Evolutionary conservation across 2,888 invertebrate genomes (phyloP), one percentile per base, ranked within the genome.

Genomic region (Troilus luridus): DNA sequence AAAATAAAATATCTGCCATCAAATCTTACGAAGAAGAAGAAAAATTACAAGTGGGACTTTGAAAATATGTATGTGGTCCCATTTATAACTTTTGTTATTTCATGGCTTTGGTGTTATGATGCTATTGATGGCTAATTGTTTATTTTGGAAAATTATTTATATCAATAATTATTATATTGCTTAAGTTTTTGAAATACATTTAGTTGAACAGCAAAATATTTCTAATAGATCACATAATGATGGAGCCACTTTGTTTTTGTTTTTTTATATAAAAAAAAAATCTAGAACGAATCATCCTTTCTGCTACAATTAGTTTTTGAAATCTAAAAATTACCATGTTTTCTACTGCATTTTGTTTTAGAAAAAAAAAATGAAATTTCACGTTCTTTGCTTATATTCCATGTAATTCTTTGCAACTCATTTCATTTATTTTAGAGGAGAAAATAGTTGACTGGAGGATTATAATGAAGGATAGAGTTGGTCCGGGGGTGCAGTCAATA

Each of bases 211-310:
- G 27, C 72, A 77, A 77, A 77, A 77, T 41, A 8, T 17, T 77
- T 77, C 72, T 77, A 77, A 41, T 27, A 77, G 72, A 77, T 77
- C 72, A 77, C 72, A 24, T 77, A 41, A 72, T 72, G 14, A 72
- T 17, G 7, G 14, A 6, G 8, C 64, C 12, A 3, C 24, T 67
- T 12, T 64, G 9, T 64, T 5, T 12, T 41, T 1, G 1, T 41
- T 41, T 41, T 41, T 41, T 41, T 12, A 24, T 14, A 14, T 24
- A n/a, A n/a, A 10, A n/a, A n/a, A 67, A 24, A 24, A 67, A 12
- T 24, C 9, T n/a, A n/a, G 24, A 67, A 67, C 6, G 2, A 24
- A 62, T 21, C 6, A 62, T 62, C 7, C 19, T 62, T 9, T 9
- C 9, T 62, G 19, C 21, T 62, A 62, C 7, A 21, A 21, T 19